Conservation (phyloP, 2,113 vertebrate species). For the Glaucidium brasilianum region DNA sequence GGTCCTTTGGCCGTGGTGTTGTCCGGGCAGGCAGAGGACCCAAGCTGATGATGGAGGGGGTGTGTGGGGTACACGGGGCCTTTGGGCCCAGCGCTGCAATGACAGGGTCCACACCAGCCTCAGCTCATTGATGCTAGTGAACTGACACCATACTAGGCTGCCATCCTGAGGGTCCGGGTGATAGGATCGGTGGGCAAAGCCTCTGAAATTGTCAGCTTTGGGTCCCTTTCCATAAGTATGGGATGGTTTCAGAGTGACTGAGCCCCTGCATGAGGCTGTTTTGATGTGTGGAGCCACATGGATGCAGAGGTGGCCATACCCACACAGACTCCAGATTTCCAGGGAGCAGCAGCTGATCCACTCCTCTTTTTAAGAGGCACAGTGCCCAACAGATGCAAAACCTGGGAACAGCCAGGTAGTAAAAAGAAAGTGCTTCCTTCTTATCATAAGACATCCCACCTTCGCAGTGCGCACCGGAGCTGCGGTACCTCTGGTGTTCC, state of each 20-base stretch:
- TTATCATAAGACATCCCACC: background rate
- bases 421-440: background rate
- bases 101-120: too few species aligned
- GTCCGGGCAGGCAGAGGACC: background rate
- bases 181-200: background rate
- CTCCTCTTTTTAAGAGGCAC: background rate
- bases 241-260: background rate
- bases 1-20: background rate
- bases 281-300: background rate
- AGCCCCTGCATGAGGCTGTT: background rate
- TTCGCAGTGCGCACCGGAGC: fast-evolving
- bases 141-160: background rate
- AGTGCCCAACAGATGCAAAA: background rate
- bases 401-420: background rate
- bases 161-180: background rate
- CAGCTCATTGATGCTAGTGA: background rate
- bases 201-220: background rate
- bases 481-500: background rate
- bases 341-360: background rate
- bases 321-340: background rate
- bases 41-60: background rate
- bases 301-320: background rate
- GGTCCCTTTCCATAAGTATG: background rate
- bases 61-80: background rate
- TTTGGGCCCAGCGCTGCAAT: background rate